Evolutionary conservation across 1,140 invertebrate genomes (phyloP).

Genomic region (Drosophila rhopaloa): DNA sequence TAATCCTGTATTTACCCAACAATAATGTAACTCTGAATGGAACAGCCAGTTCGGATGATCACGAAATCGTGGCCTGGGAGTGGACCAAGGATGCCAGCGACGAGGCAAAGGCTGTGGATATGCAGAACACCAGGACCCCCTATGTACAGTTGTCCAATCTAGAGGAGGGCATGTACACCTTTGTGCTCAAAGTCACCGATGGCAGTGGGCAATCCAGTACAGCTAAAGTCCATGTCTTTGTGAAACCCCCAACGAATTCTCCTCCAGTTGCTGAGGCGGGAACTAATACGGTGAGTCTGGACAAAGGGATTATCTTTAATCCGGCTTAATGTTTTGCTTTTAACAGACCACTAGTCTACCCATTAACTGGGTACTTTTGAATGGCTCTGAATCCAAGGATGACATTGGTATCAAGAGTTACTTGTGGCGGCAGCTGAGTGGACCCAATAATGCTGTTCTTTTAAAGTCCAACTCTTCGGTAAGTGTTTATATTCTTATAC

Average conservation of each 20-base stretch:
- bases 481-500: constrained; percentile 12
- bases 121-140: constrained; percentile 96
- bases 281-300: constrained; percentile 80
- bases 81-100: constrained; percentile 96
- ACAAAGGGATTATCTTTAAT: fast-evolving
- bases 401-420: constrained; percentile 93
- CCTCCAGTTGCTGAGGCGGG: constrained; percentile 90
- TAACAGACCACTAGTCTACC: constrained; percentile 91
- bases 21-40: constrained; percentile 96
- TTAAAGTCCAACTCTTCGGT: constrained; percentile 85
- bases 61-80: constrained; percentile 96
- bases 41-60: constrained; percentile 95
- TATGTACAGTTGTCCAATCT: constrained; percentile 92
- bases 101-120: constrained; percentile 93
- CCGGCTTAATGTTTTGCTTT: neutral
- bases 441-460: constrained; percentile 87
- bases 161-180: constrained; percentile 97
- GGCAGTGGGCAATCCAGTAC: constrained; percentile 93
- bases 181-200: constrained; percentile 96
- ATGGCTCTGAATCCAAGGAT: constrained; percentile 93
- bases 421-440: constrained; percentile 92
- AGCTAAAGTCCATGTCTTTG: constrained; percentile 95
- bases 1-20: constrained; percentile 95
- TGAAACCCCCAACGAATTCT: constrained; percentile 94
- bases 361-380: constrained; percentile 90